phyloP scores from a whole-genome alignment of 2,888 invertebrate species.

The Drosophila birchii region DNA sequence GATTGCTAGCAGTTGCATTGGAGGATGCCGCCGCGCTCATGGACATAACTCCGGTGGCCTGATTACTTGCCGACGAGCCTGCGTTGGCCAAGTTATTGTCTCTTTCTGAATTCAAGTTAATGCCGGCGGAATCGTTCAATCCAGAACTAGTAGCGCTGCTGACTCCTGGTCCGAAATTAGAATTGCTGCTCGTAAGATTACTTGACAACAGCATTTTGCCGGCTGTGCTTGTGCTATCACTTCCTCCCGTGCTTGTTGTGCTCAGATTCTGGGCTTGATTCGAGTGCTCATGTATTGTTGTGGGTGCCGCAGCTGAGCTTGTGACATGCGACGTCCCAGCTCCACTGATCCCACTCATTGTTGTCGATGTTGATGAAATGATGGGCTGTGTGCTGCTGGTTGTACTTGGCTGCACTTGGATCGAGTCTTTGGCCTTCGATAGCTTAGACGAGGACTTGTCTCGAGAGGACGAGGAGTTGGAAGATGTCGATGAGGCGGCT shows the following conservation, averaged over 20 bases:
- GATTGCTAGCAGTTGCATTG: conserved; percentile 52
- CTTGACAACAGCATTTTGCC: conserved; percentile 56
- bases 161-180: conserved; percentile 56
- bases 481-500: conserved; percentile 73
- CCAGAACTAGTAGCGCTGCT: conserved; percentile 19
- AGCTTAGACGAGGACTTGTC: conserved; percentile 84
- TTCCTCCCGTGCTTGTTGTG: conserved; percentile 41
- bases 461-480: conserved; percentile 82
- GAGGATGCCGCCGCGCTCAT: conserved; percentile 31
- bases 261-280: conserved; percentile 68
- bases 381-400: conserved; percentile 58
- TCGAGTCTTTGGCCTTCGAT: conserved; percentile 81
- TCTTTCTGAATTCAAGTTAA: conserved; percentile 25
- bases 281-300: conserved; percentile 48
- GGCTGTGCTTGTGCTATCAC: conserved; percentile 9
- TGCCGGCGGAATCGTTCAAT: conserved; percentile 40
- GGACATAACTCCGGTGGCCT: conserved; percentile 3
- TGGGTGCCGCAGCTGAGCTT: conserved; percentile 38
- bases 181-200: conserved; percentile 38
- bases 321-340: conserved; percentile 45
- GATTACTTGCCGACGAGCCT: conserved; percentile 59
- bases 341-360: conserved; percentile 22
- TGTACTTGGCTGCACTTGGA: conserved; percentile 22
- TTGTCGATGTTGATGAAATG: conserved; percentile 34
- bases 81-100: conserved; percentile 57